A percentile compares a stretch with the other conserved stretches of the same genome.
Evolutionary conservation across 1,140 invertebrate genomes (phyloP).

Genomic region (Seison nebaliae): DNA sequence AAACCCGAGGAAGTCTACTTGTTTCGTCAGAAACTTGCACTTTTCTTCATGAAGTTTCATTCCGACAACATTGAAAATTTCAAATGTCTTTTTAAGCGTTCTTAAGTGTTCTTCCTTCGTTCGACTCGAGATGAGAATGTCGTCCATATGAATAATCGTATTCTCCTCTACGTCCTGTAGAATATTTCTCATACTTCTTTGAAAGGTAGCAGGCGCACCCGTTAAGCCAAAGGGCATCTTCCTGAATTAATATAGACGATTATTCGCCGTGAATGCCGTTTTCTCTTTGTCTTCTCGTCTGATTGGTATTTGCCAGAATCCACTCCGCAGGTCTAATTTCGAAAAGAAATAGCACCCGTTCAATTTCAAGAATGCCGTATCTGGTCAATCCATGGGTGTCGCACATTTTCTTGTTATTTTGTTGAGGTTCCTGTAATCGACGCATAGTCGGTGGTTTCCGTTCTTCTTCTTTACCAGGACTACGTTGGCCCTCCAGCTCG

Average conservation of each 20-base stretch:
- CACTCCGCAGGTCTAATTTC: neutral
- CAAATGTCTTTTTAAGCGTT: slow-evolving; percentile 3
- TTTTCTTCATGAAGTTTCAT: slow-evolving; percentile 15
- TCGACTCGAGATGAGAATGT: slow-evolving; percentile 1
- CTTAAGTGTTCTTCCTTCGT: neutral
- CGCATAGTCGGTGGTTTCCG: slow-evolving; percentile 3
- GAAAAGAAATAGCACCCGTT: neutral
- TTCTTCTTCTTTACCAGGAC: slow-evolving; percentile 1
- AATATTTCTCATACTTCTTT: too few relatives aligned
- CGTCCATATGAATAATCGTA: too few relatives aligned
- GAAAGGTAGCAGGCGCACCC: too few relatives aligned
- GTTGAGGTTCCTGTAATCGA: slow-evolving; percentile 9
- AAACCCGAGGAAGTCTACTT: slow-evolving; percentile 16
- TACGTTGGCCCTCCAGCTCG: slow-evolving; percentile 13
- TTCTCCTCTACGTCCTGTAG: too few relatives aligned
- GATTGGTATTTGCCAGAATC: slow-evolving; percentile 3
- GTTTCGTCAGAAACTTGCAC: slow-evolving; percentile 7
- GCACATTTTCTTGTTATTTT: slow-evolving; percentile 6
- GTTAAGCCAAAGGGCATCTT: too few relatives aligned
- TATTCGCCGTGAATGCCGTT: slow-evolving; percentile 3
- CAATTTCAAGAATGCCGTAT: neutral
- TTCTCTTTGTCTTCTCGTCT: slow-evolving; percentile 1
- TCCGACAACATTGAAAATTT: slow-evolving; percentile 14
- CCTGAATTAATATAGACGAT: slow-evolving; percentile 2
- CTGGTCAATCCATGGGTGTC: slow-evolving; percentile 3